Base-by-base conservation (phyloP, 2,113 vertebrate species). In the Rhea americana region DNA sequence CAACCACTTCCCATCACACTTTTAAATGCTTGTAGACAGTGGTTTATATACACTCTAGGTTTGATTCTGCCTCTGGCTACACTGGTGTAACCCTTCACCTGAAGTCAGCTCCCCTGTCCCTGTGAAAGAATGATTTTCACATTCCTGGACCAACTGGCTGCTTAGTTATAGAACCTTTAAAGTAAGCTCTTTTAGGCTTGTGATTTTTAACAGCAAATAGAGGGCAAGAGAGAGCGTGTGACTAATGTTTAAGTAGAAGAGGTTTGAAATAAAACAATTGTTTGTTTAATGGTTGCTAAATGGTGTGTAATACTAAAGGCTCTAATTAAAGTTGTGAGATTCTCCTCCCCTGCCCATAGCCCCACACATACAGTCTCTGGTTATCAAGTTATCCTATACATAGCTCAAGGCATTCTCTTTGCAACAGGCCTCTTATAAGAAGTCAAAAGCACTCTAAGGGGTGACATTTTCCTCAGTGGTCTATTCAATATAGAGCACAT, bases 171-270 rank as follows among this genome's bases (percentile, higher is more conserved):
- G 78, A 91, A 91, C 77, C 18, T 77, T 86, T 86, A 67, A 89
- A 82, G 48, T 82, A 91, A 95, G 65, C 26, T 87, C n/a, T 95
- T 97, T 90, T 39, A 96, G 19, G 62, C 39, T 51, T 87, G 72
- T 66, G 89, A 91, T 91, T 96, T 96, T 97, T 94, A 97, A 77
- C 63, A 76, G 62, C 73, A 93, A 95, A 77, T 45, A 72, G 77
- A 90, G 85, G 76, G 89, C 86, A 97, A 96, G 55, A 37, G 89
- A 91, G 59, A 93, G 32, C 66, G 48, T 96, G 92, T 96, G 92
- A 96, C 87, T 96, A 93, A 97, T 89, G 82, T 73, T 96, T 94
- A 96, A 93, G 95, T 94, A 94, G 93, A 96, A 94, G 72, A 91
- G 77, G 68, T 94, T 93, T 89, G 78, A 91, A 94, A 97, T 93